Evolutionary conservation across 2,797 vertebrate species (phyloP).

Genomic region (Taeniopygia guttata): DNA sequence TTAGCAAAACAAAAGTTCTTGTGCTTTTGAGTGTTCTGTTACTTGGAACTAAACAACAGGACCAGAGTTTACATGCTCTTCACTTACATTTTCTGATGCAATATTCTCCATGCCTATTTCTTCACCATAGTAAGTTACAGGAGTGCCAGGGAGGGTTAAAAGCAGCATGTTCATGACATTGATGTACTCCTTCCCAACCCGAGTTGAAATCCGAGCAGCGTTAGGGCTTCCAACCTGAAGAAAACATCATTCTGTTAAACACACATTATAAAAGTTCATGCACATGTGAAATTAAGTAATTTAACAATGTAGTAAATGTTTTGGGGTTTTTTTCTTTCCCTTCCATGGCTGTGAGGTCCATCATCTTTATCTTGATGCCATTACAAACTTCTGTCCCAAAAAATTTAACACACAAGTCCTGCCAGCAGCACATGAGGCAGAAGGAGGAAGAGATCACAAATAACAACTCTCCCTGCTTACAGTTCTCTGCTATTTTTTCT

Average conservation of each 20-base stretch:
- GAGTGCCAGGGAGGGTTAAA: conserved; percentile 92
- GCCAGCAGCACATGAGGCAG: neutral
- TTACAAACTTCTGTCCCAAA: neutral
- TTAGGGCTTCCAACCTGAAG: conserved; percentile 88
- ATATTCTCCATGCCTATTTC: conserved; percentile 93
- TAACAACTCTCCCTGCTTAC: neutral
- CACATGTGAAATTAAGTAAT: neutral
- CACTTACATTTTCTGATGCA: conserved; percentile 64
- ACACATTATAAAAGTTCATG: neutral
- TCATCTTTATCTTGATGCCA: neutral
- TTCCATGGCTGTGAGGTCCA: neutral
- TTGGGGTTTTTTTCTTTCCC: neutral
- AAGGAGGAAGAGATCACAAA: neutral
- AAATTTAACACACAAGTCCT: neutral
- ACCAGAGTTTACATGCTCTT: conserved; percentile 71
- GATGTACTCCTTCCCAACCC: conserved; percentile 77
- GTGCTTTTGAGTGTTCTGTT: neutral
- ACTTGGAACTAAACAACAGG: conserved; percentile 3
- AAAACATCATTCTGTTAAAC: neutral
- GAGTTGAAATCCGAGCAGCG: conserved; percentile 83
- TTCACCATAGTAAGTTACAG: conserved; percentile 95
- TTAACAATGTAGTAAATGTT: neutral
- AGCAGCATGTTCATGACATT: conserved; percentile 91
- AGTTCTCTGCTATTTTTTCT: neutral
- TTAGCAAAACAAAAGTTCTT: neutral